phyloP scores from a whole-genome alignment of 2,888 invertebrate genomes.

The Linnaemya tessellans region DNA sequence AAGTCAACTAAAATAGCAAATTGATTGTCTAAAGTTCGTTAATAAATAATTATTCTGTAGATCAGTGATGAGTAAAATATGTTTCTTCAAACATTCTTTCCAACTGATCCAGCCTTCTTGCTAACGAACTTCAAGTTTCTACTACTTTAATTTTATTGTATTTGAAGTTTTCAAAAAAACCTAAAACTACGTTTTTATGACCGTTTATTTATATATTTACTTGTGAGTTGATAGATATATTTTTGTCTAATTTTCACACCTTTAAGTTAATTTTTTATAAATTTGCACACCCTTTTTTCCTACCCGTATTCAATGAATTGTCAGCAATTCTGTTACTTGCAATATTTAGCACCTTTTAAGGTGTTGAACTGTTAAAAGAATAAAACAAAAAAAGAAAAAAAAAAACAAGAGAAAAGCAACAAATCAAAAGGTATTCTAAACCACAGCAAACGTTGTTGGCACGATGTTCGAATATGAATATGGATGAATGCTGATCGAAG shows the following conservation, averaged over 20 bases:
- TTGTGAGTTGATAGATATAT: constrained; percentile 11
- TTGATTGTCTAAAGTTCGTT: too few species aligned
- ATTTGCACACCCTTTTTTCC: constrained; percentile 39
- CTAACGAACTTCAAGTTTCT: not conserved
- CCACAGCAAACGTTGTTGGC: not conserved
- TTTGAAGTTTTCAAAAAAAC: not conserved
- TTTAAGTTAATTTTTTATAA: constrained; percentile 13
- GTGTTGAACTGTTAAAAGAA: constrained; percentile 56
- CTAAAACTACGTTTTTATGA: not conserved
- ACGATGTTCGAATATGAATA: constrained; percentile 32
- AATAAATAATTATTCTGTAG: too few species aligned
- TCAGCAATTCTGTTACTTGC: constrained; percentile 49
- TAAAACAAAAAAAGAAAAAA: too few species aligned
- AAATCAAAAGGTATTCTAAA: constrained; percentile 9
- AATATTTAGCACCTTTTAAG: constrained; percentile 65
- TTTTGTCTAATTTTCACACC: constrained; percentile 57
- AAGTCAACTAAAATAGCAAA: too few species aligned
- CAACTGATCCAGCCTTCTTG: not conserved
- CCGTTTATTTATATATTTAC: not conserved
- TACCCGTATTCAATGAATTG: constrained; percentile 9
- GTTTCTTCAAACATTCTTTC: not conserved
- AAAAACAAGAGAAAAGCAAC: not conserved
- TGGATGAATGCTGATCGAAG: constrained; percentile 23
- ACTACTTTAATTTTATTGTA: not conserved
- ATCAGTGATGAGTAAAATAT: too few species aligned